phyloP scores from a whole-genome alignment of 2,888 invertebrate genomes.

The Lomographa bimaculata region DNA sequence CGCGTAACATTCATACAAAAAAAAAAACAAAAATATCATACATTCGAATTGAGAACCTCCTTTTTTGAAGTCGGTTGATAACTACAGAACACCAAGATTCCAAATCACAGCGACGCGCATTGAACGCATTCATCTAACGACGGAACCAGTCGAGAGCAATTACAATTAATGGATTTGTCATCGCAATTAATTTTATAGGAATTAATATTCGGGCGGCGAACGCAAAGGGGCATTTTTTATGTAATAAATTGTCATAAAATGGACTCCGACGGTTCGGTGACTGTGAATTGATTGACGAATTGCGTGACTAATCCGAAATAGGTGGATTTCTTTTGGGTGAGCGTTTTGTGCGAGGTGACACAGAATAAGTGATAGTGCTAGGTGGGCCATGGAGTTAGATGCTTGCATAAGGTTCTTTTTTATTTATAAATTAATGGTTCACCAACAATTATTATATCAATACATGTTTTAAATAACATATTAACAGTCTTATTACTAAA shows the following conservation, averaged over 20 bases:
- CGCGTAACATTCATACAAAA: too few species aligned
- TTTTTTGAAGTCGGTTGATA: too few species aligned
- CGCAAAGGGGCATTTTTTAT: conserved; percentile 66
- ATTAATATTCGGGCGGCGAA: conserved; percentile 79
- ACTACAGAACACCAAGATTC: conserved; percentile 24
- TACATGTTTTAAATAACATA: too few species aligned
- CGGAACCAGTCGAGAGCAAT: conserved; percentile 67
- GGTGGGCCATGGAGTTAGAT: conserved; percentile 45
- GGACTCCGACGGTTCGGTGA: conserved; percentile 70
- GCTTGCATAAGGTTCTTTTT: too few species aligned
- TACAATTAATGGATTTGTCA: conserved; percentile 81
- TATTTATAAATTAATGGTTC: too few species aligned
- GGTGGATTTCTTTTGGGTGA: conserved; percentile 77
- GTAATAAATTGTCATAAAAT: conserved; percentile 77
- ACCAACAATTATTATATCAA: too few species aligned
- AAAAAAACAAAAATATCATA: conserved; percentile 14
- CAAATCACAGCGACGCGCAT: conserved; percentile 27
- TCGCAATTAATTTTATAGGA: conserved; percentile 82
- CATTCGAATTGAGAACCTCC: too few species aligned
- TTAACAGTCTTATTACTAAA: too few species aligned
- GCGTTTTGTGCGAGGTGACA: conserved; percentile 70
- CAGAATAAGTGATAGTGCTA: too few species aligned
- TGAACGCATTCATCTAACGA: conserved; percentile 38
- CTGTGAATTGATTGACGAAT: conserved; percentile 81
- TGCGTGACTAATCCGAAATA: conserved; percentile 82